phyloP scores from a whole-genome alignment of 2,113 vertebrate species.

The Oreochromis tanganicae region DNA sequence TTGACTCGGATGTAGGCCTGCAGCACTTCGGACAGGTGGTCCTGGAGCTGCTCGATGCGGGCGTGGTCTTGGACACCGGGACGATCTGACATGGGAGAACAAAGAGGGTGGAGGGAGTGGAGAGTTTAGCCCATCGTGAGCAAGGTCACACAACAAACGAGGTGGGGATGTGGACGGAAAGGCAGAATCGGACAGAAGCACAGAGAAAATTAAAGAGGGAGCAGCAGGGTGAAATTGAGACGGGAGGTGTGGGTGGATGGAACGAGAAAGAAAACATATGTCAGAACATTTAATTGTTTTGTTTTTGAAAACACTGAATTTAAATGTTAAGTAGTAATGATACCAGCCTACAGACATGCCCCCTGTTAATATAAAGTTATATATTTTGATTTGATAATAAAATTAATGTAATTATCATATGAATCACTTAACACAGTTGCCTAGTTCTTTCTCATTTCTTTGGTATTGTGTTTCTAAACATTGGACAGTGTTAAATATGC shows the following conservation, averaged over 20 bases:
- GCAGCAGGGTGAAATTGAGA: background rate
- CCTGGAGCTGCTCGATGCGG: constrained; percentile 87
- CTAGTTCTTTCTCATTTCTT: background rate
- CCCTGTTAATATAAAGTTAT: background rate
- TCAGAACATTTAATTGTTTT: background rate
- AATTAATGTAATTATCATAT: background rate
- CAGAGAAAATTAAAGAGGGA: background rate
- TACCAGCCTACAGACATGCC: background rate
- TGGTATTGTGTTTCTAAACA: background rate
- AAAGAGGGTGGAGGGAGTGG: background rate
- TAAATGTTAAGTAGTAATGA: background rate
- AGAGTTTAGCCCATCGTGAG: background rate
- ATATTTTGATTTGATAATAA: background rate
- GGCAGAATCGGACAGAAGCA: background rate
- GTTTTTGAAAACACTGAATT: background rate
- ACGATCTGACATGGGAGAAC: constrained; percentile 74
- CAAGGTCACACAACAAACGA: background rate
- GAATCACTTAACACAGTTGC: background rate
- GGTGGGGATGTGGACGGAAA: background rate
- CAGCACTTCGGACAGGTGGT: constrained; percentile 83
- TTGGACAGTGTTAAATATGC: background rate
- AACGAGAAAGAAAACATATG: background rate
- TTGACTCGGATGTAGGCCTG: constrained; percentile 91
- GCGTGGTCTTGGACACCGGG: constrained; percentile 85
- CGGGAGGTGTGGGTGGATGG: background rate